A percentile compares a stretch with the other conserved stretches of the same genome.
Conservation (phyloP, 2,888 invertebrate genomes). For the Eilema sororculum region DNA sequence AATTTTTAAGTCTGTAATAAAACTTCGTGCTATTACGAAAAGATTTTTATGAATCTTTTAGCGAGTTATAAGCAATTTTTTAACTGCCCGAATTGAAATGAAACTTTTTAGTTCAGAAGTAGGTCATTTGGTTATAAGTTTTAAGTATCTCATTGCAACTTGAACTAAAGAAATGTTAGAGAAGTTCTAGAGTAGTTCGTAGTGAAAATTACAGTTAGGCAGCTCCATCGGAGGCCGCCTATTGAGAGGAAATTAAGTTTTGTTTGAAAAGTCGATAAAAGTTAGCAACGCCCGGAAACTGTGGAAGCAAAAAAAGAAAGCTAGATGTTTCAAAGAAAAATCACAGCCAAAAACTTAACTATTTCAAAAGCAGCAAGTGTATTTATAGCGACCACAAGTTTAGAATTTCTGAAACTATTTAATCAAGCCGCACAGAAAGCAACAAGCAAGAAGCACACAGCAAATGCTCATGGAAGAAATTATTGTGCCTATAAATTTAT, state of each 20-base stretch:
- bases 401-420: slow-evolving; percentile 28
- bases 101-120: slow-evolving; percentile 50
- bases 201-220: slow-evolving; percentile 3
- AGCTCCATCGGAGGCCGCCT: slow-evolving; percentile 1
- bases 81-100: slow-evolving; percentile 59
- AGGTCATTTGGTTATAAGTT: slow-evolving; percentile 54
- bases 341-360: background rate
- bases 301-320: background rate
- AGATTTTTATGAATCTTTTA: slow-evolving; percentile 60
- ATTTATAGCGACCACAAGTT: slow-evolving; percentile 9
- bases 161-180: slow-evolving; percentile 28
- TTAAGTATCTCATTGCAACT: slow-evolving; percentile 51
- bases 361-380: background rate
- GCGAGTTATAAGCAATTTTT: slow-evolving; percentile 58
- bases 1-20: slow-evolving; percentile 68
- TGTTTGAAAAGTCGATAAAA: slow-evolving; percentile 21
- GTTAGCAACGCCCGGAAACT: slow-evolving; percentile 20
- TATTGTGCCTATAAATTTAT: too few relatives aligned
- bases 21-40: slow-evolving; percentile 56
- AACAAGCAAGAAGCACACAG: too few relatives aligned
- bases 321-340: background rate
- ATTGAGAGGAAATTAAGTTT: slow-evolving; percentile 20
- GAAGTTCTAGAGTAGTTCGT: slow-evolving; percentile 21
- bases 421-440: too few relatives aligned
- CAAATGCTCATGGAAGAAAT: too few relatives aligned